Percentiles rank a stretch among this genome's conserved stretches.
These are phyloP conservation scores for Popillia japonica DNA, from an alignment of 1,140 invertebrate species.

Conservation along the genomic window DNA sequence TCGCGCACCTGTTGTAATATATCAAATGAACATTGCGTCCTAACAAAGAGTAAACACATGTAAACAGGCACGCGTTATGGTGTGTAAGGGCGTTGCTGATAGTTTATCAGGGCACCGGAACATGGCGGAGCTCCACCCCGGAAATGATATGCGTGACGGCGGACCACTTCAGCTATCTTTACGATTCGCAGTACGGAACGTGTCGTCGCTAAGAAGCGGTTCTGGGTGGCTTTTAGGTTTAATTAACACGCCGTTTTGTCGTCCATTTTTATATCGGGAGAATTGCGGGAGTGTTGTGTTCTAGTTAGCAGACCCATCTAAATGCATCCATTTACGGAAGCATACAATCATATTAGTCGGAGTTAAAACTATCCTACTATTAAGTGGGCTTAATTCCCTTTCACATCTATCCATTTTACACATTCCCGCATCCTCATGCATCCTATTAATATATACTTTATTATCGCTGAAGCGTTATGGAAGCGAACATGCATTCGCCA, in stretches of 20 bases:
- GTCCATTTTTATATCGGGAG: background rate
- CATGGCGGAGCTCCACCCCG: conserved; percentile 43
- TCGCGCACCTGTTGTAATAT: conserved; percentile 19
- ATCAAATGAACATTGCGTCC: conserved; percentile 29
- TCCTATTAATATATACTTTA: background rate
- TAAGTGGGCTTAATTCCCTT: too few relatives aligned
- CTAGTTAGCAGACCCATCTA: too few relatives aligned
- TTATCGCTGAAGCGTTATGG: background rate
- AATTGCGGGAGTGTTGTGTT: background rate
- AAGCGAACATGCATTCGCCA: background rate
- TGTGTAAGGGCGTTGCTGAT: conserved; percentile 41
- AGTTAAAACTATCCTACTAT: too few relatives aligned
- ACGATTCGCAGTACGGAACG: background rate
- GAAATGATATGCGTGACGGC: conserved; percentile 42
- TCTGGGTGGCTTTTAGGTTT: background rate
- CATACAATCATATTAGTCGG: too few relatives aligned
- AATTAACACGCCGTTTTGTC: background rate
- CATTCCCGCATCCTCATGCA: too few relatives aligned
- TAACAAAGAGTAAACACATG: conserved; percentile 26
- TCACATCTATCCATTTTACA: too few relatives aligned
- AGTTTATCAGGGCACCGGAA: conserved; percentile 40
- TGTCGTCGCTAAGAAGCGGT: background rate
- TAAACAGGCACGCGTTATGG: conserved; percentile 36
- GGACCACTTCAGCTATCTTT: background rate
- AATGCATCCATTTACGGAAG: too few relatives aligned